Evolutionary conservation across 92 coral and sea anemone species (phyloP), one percentile per base, ranked within the genome.

Genomic region (Porites cylindrica): DNA sequence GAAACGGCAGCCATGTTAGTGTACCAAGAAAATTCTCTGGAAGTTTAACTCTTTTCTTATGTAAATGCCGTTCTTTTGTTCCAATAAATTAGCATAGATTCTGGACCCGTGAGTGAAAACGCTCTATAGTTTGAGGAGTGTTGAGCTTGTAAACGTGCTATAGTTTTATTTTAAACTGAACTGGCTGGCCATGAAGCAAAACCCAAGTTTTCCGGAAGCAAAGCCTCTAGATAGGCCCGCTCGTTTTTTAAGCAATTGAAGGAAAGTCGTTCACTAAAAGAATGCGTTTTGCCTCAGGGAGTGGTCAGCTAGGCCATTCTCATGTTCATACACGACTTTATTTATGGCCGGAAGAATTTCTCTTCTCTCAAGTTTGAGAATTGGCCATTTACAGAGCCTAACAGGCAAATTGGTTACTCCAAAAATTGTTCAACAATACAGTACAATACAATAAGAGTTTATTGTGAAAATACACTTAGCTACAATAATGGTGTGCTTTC

Each of bases 301-400:
- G 59, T 10, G 64, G 59, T 73, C 78, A 52, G 29, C 78, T 73
- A 51, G 60, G 60, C 60, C 60, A 47, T 51, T 51, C 23, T 54
- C 23, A 21, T 21, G 47, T 38, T 38, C 47, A 38, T 38, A 38
- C 6, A 38, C 4, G 47, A 38, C 79, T 4, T 53, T 75, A 53
- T 75, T 52, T 3, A 75, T 21, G 2, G 47, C 6, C 47, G 13
- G 64, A 5, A 75, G 47, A 75, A 6, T 11, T 54, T 56, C 50
- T 54, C 24, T 21, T 50, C 3, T 54, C 79, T 74, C 38, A 54
- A 20, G 29, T 16, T 26, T 75, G 79, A 54, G 62, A 74, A 74
- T 53, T 74, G 78, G 59, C 59, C 21, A 12, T 74, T 54, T 6
- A 66, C 8, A 54, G 66, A 75, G 79, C 79, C 79, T 20, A 70